Base-by-base conservation (phyloP, 1,140 invertebrate species). In the Atta texana region DNA sequence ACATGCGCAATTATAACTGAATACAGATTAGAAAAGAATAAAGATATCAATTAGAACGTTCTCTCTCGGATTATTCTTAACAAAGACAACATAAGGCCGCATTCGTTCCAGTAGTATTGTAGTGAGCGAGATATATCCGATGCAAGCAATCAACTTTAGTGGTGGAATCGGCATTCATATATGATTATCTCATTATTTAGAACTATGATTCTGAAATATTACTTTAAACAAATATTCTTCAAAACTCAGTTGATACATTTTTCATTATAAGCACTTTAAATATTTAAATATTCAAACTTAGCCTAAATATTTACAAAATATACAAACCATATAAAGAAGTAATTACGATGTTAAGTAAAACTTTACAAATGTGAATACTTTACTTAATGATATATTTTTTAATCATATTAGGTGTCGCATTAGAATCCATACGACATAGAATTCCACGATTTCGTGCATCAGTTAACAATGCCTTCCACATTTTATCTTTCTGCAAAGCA, bases 381-480 rank as follows among this genome's bases (percentile, higher is more conserved):
- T 66, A 57, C 76, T 75, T 90, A 34, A 91, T 10, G 10, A 92
- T 64, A 24, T 69, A 61, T 61, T 16, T 4, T 59, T 86, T 90
- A 34, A 94, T 92, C 14, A 81, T 71, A 10, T 66, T 12, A 14
- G 88, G 69, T 8, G 77, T 61, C 6, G 93, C 90, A 21, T 81
- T 87, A 1, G 91, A 66, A 44, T 90, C 74, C 3, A 94, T 82
- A 8, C 90, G 76, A 31, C 87, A 85, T n/a, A 90, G 91, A 69
- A 93, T 28, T 1, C 85, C 88, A 21, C 94, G 89, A 0, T 55
- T 28, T 39, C 78, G 71, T 2, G 94, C 94, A 57, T 95, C 92
- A 8, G 69, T 66, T 7, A 95, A 24, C 4, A 95, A 86, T 5
- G 91, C 87, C 18, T 90, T 92, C 95, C 95, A 95, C 93, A 93